These are phyloP conservation scores for Carassius auratus DNA, from an alignment of 2,113 vertebrate species.

Conservation along the genomic window DNA sequence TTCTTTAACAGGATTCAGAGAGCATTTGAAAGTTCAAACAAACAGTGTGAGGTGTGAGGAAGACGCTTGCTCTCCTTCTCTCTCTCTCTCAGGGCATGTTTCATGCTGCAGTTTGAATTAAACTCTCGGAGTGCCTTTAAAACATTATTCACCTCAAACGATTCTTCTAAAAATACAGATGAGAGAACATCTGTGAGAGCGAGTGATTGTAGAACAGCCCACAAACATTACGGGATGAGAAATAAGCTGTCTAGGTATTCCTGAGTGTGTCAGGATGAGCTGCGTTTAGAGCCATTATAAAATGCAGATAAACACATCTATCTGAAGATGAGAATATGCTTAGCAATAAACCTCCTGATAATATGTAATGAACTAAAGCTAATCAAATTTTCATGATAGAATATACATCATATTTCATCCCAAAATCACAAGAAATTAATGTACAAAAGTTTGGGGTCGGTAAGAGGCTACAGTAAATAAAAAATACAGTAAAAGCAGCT, in stretches of 20 bases:
- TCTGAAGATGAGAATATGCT: not conserved
- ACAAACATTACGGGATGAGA: not conserved
- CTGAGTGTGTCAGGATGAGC: not conserved
- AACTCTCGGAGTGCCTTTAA: constrained; percentile 5
- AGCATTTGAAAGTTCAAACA: constrained; percentile 50
- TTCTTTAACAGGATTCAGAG: constrained; percentile 45
- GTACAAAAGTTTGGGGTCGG: not conserved
- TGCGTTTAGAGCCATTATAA: not conserved
- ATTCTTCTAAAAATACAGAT: constrained; percentile 25
- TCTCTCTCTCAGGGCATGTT: constrained; percentile 35
- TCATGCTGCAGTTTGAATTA: constrained; percentile 15
- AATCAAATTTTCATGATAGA: too few relatives aligned
- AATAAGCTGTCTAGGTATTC: not conserved
- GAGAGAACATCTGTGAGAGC: not conserved
- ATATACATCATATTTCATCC: not conserved
- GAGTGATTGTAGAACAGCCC: not conserved
- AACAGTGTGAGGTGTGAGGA: constrained; percentile 27
- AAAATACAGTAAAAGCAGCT: too few relatives aligned
- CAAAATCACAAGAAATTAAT: not conserved
- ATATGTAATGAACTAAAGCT: not conserved
- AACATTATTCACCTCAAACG: constrained; percentile 19
- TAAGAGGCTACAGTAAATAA: not conserved
- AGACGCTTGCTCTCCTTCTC: not conserved
- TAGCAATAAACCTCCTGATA: not conserved
- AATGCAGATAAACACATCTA: not conserved